These are phyloP conservation scores for Macropodus opercularis DNA, from an alignment of 2,797 vertebrate species.

Conservation along the genomic window DNA sequence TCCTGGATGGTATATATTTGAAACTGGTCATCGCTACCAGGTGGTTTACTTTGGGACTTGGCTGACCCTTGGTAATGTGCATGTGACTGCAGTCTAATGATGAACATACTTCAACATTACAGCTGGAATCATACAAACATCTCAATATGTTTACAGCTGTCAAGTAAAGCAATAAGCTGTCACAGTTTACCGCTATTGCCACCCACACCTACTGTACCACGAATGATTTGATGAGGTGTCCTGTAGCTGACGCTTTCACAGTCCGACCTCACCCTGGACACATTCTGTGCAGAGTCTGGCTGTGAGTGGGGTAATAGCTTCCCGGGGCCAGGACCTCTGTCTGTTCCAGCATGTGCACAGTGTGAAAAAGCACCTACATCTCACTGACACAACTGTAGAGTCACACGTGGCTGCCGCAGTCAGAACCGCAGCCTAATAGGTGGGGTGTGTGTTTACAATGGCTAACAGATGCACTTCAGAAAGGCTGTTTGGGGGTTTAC, in stretches of 20 bases:
- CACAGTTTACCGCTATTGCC: background rate
- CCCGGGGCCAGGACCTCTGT: slow-evolving; percentile 10
- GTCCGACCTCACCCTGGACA: background rate
- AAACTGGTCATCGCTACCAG: no score
- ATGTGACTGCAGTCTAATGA: background rate
- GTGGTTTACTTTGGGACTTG: no score
- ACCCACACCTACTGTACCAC: background rate
- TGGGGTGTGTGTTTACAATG: background rate
- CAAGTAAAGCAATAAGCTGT: background rate
- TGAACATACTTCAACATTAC: no score
- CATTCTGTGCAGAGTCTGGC: background rate
- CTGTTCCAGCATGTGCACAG: slow-evolving; percentile 7
- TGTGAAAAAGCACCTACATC: slow-evolving; percentile 50
- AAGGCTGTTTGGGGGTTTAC: slow-evolving; percentile 18
- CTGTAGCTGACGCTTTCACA: background rate
- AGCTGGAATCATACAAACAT: background rate
- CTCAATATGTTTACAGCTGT: background rate
- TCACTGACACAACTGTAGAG: slow-evolving; percentile 21
- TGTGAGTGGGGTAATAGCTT: background rate
- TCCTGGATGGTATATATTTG: no score
- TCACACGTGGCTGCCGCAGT: slow-evolving; percentile 20
- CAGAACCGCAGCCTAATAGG: slow-evolving; percentile 25
- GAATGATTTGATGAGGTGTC: background rate
- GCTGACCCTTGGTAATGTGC: background rate
- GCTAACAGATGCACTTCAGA: background rate